phyloP scores from a whole-genome alignment of 2,888 invertebrate species.

The Mythimna ferrago region DNA sequence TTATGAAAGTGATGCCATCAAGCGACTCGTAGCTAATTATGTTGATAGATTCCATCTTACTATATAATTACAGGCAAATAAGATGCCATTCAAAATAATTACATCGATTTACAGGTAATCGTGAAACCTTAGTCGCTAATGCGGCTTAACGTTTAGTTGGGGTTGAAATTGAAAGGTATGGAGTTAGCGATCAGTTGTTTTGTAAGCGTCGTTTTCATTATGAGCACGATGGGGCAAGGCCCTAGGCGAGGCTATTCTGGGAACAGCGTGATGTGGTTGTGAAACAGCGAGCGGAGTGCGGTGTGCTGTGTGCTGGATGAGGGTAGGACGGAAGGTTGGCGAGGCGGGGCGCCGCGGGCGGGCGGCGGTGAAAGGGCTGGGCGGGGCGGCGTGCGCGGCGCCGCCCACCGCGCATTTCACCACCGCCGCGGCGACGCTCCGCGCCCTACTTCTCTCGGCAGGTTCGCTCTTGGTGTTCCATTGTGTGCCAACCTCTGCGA shows the following conservation, averaged over 20 bases:
- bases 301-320: conserved; percentile 80
- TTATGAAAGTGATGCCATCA: conserved; percentile 41
- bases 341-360: conserved; percentile 84
- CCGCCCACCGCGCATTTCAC: conserved; percentile 88
- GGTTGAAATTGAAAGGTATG: conserved; percentile 61
- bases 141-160: conserved; percentile 42
- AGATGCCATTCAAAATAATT: conserved; percentile 53
- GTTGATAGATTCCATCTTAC: conserved; percentile 38
- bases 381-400: conserved; percentile 87
- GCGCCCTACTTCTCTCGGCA: conserved; percentile 87
- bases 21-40: conserved; percentile 15
- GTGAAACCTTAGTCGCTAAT: conserved; percentile 42
- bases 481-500: conserved; percentile 83
- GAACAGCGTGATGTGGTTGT: conserved; percentile 76
- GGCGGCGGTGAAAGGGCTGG: conserved; percentile 89
- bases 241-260: conserved; percentile 82
- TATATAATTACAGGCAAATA: conserved; percentile 51
- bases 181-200: conserved; percentile 69
- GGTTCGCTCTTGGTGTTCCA: conserved; percentile 88
- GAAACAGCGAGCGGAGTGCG: conserved; percentile 76
- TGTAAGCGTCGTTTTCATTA: conserved; percentile 79
- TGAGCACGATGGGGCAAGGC: conserved; percentile 82
- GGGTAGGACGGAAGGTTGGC: conserved; percentile 76
- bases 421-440: conserved; percentile 81
- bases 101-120: conserved; percentile 48